Conservation (phyloP, 2,888 invertebrate species). For the Ethmia dodecea region DNA sequence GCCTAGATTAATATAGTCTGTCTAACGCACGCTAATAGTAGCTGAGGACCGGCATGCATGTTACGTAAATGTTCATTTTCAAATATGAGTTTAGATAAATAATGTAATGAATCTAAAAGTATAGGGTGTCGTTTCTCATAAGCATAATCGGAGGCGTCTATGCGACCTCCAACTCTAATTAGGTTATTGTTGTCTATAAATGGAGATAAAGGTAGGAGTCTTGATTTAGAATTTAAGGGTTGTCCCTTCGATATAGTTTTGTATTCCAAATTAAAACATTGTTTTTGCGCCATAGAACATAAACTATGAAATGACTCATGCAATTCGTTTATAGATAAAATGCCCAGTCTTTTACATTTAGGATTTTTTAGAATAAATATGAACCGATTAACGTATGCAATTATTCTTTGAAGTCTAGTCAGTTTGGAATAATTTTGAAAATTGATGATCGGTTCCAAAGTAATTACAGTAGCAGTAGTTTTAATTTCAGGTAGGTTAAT, state of each 20-base stretch:
- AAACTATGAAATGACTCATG: not conserved
- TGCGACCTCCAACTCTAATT: not conserved
- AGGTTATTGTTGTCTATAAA: slow-evolving; percentile 1
- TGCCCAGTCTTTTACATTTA: not conserved
- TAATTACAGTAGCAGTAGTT: not conserved
- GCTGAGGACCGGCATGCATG: slow-evolving; percentile 18
- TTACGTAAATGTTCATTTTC: slow-evolving; percentile 12
- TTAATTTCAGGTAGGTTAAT: slow-evolving; percentile 15
- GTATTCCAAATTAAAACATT: slow-evolving; percentile 1
- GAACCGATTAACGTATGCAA: slow-evolving; percentile 9
- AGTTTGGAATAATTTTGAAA: slow-evolving; percentile 11
- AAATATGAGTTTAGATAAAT: not conserved
- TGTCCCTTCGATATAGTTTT: not conserved
- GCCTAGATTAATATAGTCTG: no score
- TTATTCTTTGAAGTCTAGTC: slow-evolving; percentile 7
- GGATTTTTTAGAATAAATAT: slow-evolving; percentile 1
- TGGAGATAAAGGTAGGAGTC: not conserved
- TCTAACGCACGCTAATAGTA: slow-evolving; percentile 15
- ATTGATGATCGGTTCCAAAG: not conserved
- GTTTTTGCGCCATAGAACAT: not conserved
- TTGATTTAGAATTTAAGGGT: not conserved
- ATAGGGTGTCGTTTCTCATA: not conserved
- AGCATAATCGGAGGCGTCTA: not conserved
- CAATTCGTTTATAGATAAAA: slow-evolving; percentile 1
- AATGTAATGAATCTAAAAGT: not conserved